Evolutionary conservation across 2,888 invertebrate genomes (phyloP).

Genomic region (Cephus spinipes): DNA sequence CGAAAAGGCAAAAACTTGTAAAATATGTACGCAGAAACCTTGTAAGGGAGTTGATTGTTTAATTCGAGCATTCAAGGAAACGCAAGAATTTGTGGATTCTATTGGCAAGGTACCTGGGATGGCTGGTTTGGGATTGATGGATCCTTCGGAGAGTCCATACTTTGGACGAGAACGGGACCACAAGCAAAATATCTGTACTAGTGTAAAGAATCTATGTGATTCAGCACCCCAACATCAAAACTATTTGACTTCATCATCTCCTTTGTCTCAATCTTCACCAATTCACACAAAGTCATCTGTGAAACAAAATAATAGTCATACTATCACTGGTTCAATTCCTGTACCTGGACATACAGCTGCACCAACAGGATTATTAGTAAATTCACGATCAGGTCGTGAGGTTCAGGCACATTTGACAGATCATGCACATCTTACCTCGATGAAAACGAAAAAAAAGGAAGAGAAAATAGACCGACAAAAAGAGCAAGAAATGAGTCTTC

Average conservation of each 20-base stretch:
- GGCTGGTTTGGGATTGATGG: constrained; percentile 45
- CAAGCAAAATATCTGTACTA: neutral
- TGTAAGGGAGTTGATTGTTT: constrained; percentile 40
- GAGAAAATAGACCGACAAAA: constrained; percentile 27
- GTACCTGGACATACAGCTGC: neutral
- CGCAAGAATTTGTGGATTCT: constrained; percentile 44
- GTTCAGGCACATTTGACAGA: neutral
- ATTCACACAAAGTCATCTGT: neutral
- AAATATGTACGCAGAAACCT: constrained; percentile 31
- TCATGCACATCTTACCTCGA: neutral
- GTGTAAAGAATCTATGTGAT: too few species aligned
- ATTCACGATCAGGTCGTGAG: neutral
- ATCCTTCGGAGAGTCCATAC: constrained; percentile 47
- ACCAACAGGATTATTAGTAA: neutral
- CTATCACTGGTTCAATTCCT: neutral
- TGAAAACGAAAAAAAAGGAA: constrained; percentile 22
- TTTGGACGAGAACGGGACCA: constrained; percentile 33
- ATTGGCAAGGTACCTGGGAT: constrained; percentile 47
- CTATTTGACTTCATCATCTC: neutral
- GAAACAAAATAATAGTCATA: neutral
- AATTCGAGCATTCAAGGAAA: constrained; percentile 41
- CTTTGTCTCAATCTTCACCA: neutral
- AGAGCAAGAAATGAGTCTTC: constrained; percentile 9
- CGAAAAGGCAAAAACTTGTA: constrained; percentile 4
- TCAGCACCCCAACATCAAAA: neutral